Evolutionary conservation across 2,888 invertebrate genomes (phyloP), one percentile per base, ranked within the genome.

Genomic region (Leptogaster cylindrica): DNA sequence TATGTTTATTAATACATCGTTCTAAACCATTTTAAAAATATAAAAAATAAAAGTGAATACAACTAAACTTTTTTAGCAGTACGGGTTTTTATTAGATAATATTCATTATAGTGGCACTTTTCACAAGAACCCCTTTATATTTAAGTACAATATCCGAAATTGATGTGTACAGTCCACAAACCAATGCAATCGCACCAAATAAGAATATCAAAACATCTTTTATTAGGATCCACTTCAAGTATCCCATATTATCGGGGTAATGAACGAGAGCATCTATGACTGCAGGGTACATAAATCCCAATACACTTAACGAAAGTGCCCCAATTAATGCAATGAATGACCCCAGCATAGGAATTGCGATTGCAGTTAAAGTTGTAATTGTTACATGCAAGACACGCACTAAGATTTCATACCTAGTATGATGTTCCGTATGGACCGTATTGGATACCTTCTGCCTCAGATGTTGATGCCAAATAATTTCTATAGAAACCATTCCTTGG

Each of bases 401-500:
- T 8, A 80, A 75, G 73, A 85, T 85, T 73, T 87, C 85, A 73
- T 83, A 80, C 1, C 81, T 72, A 6, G 81, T 46, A 36, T 81
- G 79, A 39, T 82, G 80, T 1, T 73, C 76, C 1, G 27, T 10
- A 74, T 72, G 73, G 48, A 73, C 77, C n/a, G n/a, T n/a, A n/a
- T n/a, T n/a, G n/a, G n/a, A n/a, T 68, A 78, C 78, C 58, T 76
- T 76, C 58, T 80, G 76, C 44, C 80, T 79, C 41, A 84, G 72
- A 67, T 82, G 83, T 36, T 80, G 81, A 63, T 77, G 72, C 90
- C 90, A 92, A 20, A 93, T 81, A 61, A 95, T 91, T 71, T 88
- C 87, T 72, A 94, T 88, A 0, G 94, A 93, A 2, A 95, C 95
- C 79, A 91, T 95, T 74, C 93, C 91, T 82, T 95, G 94, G 2